phyloP scores from a whole-genome alignment of 2,797 vertebrate genomes.

The Anguilla megastoma region DNA sequence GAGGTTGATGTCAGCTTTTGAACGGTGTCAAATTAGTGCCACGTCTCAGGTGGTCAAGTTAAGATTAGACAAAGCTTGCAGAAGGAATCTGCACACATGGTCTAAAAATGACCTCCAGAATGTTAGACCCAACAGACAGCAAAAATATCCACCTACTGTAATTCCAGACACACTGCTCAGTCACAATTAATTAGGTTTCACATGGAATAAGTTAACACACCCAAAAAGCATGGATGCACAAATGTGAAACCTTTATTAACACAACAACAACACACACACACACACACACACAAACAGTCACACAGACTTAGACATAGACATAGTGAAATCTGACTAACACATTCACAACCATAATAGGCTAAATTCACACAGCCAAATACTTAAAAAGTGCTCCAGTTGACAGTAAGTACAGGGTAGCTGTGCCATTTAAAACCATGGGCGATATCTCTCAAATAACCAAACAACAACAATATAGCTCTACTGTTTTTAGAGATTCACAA shows the following conservation, averaged over 20 bases:
- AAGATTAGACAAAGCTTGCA: neutral
- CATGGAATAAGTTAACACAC: neutral
- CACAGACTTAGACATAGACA: neutral
- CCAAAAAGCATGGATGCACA: neutral
- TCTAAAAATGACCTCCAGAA: no score
- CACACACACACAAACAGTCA: no score
- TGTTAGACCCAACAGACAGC: no score
- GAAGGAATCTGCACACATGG: neutral
- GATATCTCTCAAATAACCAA: neutral
- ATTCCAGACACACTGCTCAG: constrained; percentile 1
- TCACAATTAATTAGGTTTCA: neutral
- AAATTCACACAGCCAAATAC: neutral
- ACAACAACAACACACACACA: neutral
- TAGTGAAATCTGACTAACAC: neutral
- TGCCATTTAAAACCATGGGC: neutral
- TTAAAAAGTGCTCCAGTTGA: neutral
- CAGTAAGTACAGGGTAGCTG: neutral
- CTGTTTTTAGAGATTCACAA: neutral
- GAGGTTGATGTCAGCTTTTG: neutral
- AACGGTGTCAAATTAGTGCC: neutral
- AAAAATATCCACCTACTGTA: neutral
- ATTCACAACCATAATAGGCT: neutral
- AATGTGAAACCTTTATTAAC: neutral
- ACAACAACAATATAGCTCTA: neutral
- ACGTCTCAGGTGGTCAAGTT: neutral